Percentiles rank a stretch among this genome's conserved stretches.
phyloP scores from a whole-genome alignment of 2,113 vertebrate genomes.

The Hyaena hyaena region DNA sequence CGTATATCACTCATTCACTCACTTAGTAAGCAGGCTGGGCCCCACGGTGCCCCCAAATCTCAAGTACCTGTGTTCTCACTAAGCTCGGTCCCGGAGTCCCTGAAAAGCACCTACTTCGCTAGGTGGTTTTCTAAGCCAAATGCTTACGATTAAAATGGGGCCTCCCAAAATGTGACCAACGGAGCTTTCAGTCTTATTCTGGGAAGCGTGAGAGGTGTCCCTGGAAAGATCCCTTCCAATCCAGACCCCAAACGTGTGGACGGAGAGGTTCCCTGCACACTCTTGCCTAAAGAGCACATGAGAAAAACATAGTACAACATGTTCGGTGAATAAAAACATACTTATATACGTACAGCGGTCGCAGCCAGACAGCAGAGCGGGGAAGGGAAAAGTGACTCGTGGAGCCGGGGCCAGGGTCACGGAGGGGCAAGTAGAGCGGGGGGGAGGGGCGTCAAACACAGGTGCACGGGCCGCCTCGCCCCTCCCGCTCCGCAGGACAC shows the following conservation, averaged over 20 bases:
- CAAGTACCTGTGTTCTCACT: neutral
- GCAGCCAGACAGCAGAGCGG: neutral
- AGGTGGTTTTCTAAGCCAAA: neutral
- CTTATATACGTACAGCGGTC: no score
- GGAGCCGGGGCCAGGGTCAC: accelerated
- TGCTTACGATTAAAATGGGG: neutral
- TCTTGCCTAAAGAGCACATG: neutral
- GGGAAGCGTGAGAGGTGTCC: neutral
- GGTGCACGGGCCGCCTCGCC: accelerated
- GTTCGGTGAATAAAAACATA: neutral
- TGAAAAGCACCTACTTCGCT: neutral
- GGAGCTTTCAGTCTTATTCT: neutral
- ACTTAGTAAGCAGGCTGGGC: neutral
- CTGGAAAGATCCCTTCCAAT: neutral
- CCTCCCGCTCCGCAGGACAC: neutral
- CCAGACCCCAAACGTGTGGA: neutral
- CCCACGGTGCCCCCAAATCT: accelerated
- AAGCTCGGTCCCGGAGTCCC: accelerated
- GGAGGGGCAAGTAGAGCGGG: no score
- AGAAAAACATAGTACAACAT: accelerated
- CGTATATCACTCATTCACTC: accelerated
- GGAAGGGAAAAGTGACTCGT: neutral
- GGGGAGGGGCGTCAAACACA: neutral
- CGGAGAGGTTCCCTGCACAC: accelerated
- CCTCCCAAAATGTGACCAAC: neutral